These are phyloP conservation scores for Clinocottus analis DNA, from an alignment of 2,113 vertebrate genomes.

Conservation along the genomic window DNA sequence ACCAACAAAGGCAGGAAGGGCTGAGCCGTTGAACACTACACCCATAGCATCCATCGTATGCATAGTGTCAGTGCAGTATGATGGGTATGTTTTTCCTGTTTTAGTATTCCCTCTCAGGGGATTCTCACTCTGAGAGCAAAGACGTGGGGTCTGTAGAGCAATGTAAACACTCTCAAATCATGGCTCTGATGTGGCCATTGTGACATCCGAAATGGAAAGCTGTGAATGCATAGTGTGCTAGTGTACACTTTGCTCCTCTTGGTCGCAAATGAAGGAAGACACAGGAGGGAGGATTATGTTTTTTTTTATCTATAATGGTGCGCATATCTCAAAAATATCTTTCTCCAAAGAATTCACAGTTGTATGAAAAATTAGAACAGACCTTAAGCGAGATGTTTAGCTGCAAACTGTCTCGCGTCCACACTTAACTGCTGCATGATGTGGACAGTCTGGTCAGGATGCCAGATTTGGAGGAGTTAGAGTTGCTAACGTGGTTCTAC, in stretches of 20 bases:
- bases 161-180: slow-evolving; percentile 53
- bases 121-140: slow-evolving; percentile 28
- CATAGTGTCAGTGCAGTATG: slow-evolving; percentile 26
- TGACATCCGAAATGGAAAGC: slow-evolving; percentile 29
- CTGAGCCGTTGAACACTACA: slow-evolving; percentile 59
- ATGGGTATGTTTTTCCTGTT: slow-evolving; percentile 67
- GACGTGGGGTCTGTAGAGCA: slow-evolving; percentile 1
- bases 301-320: not conserved
- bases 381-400: not conserved
- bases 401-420: no score
- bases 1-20: slow-evolving; percentile 83
- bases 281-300: not conserved
- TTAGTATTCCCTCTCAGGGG: slow-evolving; percentile 51
- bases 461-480: not conserved
- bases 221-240: slow-evolving; percentile 1
- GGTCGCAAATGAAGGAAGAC: slow-evolving; percentile 5
- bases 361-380: no score
- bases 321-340: not conserved
- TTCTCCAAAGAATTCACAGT: not conserved
- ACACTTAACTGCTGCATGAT: not conserved
- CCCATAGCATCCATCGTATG: slow-evolving; percentile 39
- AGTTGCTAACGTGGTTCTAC: not conserved
- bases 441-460: not conserved
- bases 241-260: slow-evolving; percentile 24
- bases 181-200: slow-evolving; percentile 27